Percentiles rank a stretch among this genome's conserved stretches.
Evolutionary conservation across 2,888 invertebrate species (phyloP).

Genomic region (Hemistola chrysoprasaria): DNA sequence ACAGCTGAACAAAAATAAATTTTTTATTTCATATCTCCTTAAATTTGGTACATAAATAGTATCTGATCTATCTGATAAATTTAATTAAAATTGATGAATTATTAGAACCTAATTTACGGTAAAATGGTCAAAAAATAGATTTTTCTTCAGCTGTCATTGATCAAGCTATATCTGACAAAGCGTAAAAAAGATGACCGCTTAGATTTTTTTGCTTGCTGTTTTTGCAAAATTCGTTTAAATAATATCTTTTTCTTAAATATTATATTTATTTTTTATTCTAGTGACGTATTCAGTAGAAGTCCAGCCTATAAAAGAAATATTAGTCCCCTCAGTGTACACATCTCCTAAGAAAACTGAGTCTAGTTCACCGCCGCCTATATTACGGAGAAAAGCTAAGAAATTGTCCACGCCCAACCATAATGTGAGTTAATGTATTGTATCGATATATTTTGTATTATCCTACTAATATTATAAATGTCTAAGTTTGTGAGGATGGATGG

Average conservation of each 20-base stretch:
- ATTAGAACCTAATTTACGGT: no score
- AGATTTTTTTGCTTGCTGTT: no score
- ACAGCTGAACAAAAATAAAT: no score
- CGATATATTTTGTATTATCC: conserved; percentile 10
- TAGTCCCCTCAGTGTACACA: conserved; percentile 57
- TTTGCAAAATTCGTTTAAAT: neutral
- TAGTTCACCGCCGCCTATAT: conserved; percentile 68
- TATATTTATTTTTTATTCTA: conserved; percentile 37
- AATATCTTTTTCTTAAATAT: neutral
- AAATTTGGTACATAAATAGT: no score
- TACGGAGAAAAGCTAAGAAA: conserved; percentile 55
- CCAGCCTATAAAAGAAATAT: conserved; percentile 58
- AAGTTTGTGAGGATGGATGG: no score
- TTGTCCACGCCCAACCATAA: conserved; percentile 43
- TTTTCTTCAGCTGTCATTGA: no score
- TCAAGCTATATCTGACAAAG: no score
- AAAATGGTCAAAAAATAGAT: no score
- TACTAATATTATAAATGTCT: neutral
- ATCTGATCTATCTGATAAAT: no score
- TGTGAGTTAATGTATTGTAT: conserved; percentile 71
- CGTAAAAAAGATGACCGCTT: no score
- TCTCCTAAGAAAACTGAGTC: conserved; percentile 62
- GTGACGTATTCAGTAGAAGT: conserved; percentile 63
- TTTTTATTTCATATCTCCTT: no score
- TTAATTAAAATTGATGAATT: no score